These are phyloP conservation scores for Polietes domitor DNA, from an alignment of 2,888 invertebrate genomes.

Conservation along the genomic window DNA sequence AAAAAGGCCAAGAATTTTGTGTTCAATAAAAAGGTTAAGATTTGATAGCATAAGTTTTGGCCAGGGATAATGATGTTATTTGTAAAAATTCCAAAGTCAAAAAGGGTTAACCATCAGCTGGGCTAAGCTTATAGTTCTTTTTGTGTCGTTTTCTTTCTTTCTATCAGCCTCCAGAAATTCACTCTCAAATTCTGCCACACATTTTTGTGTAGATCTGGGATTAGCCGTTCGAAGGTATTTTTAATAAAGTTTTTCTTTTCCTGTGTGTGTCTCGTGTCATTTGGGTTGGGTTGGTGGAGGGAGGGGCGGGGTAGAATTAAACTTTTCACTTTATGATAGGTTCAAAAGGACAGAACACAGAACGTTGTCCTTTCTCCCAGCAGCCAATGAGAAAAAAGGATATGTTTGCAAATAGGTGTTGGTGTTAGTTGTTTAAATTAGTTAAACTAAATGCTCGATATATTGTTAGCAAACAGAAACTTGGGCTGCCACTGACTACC, in stretches of 20 bases:
- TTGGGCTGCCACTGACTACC: not conserved
- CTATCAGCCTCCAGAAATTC: not conserved
- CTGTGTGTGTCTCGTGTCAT: conserved; percentile 15
- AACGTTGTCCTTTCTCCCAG: not conserved
- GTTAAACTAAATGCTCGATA: conserved; percentile 24
- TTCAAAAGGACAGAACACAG: not conserved
- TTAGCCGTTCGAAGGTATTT: conserved; percentile 45
- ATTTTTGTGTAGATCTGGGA: conserved; percentile 15
- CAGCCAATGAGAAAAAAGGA: not conserved
- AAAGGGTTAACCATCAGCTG: conserved; percentile 57
- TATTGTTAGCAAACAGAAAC: not conserved
- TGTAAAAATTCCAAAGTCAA: conserved; percentile 62
- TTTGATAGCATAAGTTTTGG: conserved; percentile 65
- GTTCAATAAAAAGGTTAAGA: conserved; percentile 58
- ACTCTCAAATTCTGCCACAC: conserved; percentile 3
- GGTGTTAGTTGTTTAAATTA: conserved; percentile 41
- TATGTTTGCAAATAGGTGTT: not conserved
- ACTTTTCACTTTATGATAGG: conserved; percentile 53
- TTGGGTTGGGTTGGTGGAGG: not conserved
- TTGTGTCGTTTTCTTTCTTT: not conserved
- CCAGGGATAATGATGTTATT: conserved; percentile 65
- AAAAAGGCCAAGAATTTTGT: conserved; percentile 29
- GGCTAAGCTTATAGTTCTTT: conserved; percentile 39
- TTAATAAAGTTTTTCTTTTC: conserved; percentile 13
- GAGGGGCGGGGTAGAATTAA: conserved; percentile 34